Percentiles rank a stretch among this genome's conserved stretches.
These are phyloP conservation scores for Trichomalopsis sarcophagae DNA, from an alignment of 1,140 invertebrate species.

Conservation along the genomic window DNA sequence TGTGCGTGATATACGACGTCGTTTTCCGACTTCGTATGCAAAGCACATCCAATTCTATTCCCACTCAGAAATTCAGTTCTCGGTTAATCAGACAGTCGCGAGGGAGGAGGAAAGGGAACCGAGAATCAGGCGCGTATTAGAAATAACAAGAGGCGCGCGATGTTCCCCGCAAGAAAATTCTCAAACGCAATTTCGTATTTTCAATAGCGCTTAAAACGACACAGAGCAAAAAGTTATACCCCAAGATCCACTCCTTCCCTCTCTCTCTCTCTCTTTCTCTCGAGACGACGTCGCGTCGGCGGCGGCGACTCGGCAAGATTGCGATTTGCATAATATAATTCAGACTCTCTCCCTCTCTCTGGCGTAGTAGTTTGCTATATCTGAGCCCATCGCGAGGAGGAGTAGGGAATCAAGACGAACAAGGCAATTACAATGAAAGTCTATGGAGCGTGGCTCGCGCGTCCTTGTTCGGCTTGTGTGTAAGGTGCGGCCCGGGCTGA, in stretches of 20 bases:
- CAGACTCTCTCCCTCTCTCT: conserved; percentile 68
- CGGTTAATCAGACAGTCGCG: neutral
- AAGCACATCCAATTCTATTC: too few relatives aligned
- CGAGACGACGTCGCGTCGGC: conserved; percentile 53
- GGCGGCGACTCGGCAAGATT: conserved; percentile 71
- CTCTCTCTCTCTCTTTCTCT: conserved; percentile 42
- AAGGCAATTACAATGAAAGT: conserved; percentile 75
- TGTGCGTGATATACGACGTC: too few relatives aligned
- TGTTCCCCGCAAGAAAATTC: conserved; percentile 60
- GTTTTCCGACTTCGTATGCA: too few relatives aligned
- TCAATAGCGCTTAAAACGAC: conserved; percentile 32
- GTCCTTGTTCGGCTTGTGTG: conserved; percentile 16
- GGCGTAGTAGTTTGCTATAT: neutral
- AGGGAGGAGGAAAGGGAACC: neutral
- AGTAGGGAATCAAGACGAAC: conserved; percentile 71
- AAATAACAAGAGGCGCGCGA: neutral
- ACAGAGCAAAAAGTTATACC: conserved; percentile 44
- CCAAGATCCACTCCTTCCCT: neutral
- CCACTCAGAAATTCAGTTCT: neutral
- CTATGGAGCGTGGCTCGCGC: conserved; percentile 64
- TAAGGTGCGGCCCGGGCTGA: neutral
- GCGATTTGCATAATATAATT: conserved; percentile 75
- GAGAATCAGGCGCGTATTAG: conserved; percentile 1
- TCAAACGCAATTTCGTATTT: conserved; percentile 55
- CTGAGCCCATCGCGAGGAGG: conserved; percentile 53